Conservation (phyloP, 1,140 invertebrate genomes). For the Daktulosphaira vitifoliae region DNA sequence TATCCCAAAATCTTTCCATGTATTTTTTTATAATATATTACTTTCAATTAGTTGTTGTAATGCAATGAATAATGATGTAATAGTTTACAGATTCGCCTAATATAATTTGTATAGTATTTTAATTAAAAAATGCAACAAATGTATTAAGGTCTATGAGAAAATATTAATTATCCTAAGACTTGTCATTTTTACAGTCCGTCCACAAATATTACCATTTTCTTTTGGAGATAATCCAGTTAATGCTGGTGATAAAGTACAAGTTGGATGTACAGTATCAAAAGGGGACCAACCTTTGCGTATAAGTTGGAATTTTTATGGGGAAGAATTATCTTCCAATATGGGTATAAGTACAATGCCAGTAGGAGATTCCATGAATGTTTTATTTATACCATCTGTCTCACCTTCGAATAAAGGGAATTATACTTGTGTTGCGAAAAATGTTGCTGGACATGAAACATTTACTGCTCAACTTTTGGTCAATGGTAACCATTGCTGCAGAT, state of each 20-base stretch:
- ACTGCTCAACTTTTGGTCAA: slow-evolving; percentile 55
- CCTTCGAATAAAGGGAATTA: slow-evolving; percentile 67
- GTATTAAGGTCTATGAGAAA: slow-evolving; percentile 19
- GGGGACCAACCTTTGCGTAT: slow-evolving; percentile 59
- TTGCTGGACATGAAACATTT: slow-evolving; percentile 53
- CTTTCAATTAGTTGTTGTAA: no score
- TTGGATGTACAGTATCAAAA: slow-evolving; percentile 54
- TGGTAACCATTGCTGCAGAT: slow-evolving; percentile 45
- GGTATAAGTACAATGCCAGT: slow-evolving; percentile 56
- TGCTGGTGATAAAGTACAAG: slow-evolving; percentile 54
- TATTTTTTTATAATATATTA: no score
- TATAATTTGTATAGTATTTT: no score
- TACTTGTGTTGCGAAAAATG: slow-evolving; percentile 59
- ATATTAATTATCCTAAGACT: background rate
- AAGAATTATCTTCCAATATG: slow-evolving; percentile 44
- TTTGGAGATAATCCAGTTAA: slow-evolving; percentile 55
- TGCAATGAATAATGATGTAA: no score
- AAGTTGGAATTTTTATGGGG: slow-evolving; percentile 58
- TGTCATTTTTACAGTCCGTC: slow-evolving; percentile 48
- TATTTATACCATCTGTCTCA: slow-evolving; percentile 68
- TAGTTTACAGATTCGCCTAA: no score
- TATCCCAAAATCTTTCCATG: slow-evolving; percentile 1
- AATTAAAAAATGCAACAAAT: background rate
- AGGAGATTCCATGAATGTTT: slow-evolving; percentile 60
- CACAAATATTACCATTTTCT: slow-evolving; percentile 52